Evolutionary conservation across 2,797 vertebrate genomes (phyloP).

Genomic region (Gallirallus australis): DNA sequence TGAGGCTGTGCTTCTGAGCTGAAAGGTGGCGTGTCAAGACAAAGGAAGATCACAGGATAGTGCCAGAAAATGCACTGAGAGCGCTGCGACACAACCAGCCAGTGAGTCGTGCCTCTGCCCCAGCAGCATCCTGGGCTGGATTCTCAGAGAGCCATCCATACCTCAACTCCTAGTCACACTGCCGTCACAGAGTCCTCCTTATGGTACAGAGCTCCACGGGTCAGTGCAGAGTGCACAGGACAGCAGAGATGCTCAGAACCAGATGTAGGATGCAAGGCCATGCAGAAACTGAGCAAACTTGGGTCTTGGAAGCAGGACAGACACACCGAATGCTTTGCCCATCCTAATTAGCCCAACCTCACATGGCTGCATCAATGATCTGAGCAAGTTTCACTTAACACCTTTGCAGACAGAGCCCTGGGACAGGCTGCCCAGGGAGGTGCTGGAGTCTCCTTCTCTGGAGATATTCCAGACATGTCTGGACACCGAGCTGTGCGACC

Average conservation of each 20-base stretch:
- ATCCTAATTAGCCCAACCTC: not conserved
- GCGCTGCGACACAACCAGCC: not conserved
- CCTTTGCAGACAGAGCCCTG: not conserved
- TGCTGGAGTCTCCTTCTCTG: no score
- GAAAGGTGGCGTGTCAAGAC: not conserved
- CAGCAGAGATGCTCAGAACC: not conserved
- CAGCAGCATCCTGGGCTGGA: not conserved
- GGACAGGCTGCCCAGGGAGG: no score
- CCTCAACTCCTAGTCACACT: not conserved
- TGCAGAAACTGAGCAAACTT: not conserved
- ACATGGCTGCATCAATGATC: not conserved
- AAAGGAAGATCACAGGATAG: not conserved
- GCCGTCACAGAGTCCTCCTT: not conserved
- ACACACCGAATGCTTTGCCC: not conserved
- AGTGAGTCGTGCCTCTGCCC: not conserved
- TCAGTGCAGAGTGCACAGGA: not conserved
- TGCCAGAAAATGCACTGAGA: not conserved
- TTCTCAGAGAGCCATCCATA: not conserved
- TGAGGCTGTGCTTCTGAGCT: not conserved
- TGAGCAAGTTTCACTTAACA: not conserved
- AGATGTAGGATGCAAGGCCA: fast-evolving
- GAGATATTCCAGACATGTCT: no score
- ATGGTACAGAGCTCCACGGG: not conserved
- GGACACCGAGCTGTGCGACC: no score
- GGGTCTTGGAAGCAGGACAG: not conserved